phyloP scores from a whole-genome alignment of 1,140 invertebrate genomes.

The Eumaeus atala region DNA sequence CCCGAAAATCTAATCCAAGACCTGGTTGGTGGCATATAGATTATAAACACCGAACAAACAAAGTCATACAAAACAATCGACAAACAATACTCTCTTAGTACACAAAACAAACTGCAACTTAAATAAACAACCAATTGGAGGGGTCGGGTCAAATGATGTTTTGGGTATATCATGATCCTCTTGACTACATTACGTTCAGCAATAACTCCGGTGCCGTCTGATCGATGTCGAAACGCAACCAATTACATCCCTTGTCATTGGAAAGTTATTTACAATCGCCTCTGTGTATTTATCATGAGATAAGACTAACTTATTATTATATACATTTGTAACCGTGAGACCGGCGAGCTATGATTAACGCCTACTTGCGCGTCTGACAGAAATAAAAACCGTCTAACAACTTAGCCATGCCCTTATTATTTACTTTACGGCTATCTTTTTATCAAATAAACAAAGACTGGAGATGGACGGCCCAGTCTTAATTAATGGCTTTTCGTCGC shows the following conservation, averaged over 20 bases:
- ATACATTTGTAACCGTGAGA: constrained; percentile 26
- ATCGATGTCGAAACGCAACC: constrained; percentile 46
- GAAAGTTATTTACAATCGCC: constrained; percentile 53
- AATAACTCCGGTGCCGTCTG: constrained; percentile 34
- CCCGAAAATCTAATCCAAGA: too few species aligned
- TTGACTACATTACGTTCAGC: constrained; percentile 20
- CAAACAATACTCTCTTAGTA: too few species aligned
- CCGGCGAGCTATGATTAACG: constrained; percentile 18
- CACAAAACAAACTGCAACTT: too few species aligned
- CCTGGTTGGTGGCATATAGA: too few species aligned
- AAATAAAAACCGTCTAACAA: constrained; percentile 10
- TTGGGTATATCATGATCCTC: too few species aligned
- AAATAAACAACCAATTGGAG: too few species aligned
- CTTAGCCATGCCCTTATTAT: constrained; percentile 14
- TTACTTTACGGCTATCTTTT: constrained; percentile 10
- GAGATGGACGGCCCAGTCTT: constrained; percentile 11
- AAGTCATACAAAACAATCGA: too few species aligned
- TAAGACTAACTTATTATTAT: constrained; percentile 42
- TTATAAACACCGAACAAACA: too few species aligned
- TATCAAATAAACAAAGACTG: constrained; percentile 19
- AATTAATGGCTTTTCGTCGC: constrained; percentile 37
- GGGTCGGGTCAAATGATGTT: too few species aligned
- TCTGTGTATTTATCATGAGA: constrained; percentile 53
- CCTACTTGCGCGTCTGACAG: constrained; percentile 18
- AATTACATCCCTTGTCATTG: constrained; percentile 61